These are phyloP conservation scores for Pachymerium ferrugineum DNA, from an alignment of 2,888 invertebrate species.

Conservation along the genomic window DNA sequence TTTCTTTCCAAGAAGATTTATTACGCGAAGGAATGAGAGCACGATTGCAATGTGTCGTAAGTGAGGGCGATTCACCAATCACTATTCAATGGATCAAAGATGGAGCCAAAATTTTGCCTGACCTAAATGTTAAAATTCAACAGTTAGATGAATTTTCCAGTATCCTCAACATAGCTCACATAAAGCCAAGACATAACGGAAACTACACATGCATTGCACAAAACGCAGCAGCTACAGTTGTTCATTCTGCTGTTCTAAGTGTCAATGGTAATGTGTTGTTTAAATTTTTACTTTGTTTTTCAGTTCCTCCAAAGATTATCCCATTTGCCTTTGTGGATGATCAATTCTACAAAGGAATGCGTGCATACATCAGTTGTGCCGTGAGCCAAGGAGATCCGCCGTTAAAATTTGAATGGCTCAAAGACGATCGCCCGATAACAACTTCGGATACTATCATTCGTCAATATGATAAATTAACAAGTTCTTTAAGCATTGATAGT, in stretches of 20 bases:
- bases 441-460: slow-evolving; percentile 38
- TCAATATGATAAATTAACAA: slow-evolving; percentile 44
- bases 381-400: slow-evolving; percentile 43
- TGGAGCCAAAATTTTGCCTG: neutral
- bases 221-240: neutral
- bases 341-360: slow-evolving; percentile 34
- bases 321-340: slow-evolving; percentile 29
- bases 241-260: neutral
- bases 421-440: slow-evolving; percentile 43
- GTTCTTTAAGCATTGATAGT: slow-evolving; percentile 43
- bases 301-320: slow-evolving; percentile 29
- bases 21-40: neutral
- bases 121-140: neutral
- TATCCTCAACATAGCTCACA: slow-evolving; percentile 1
- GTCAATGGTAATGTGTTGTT: slow-evolving; percentile 17
- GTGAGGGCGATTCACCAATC: slow-evolving; percentile 23
- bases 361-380: slow-evolving; percentile 37
- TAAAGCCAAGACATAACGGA: slow-evolving; percentile 19
- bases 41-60: slow-evolving; percentile 15
- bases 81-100: slow-evolving; percentile 20
- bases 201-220: slow-evolving; percentile 23
- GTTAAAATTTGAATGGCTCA: slow-evolving; percentile 45
- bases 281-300: too few relatives aligned
- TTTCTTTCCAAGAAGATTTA: slow-evolving; percentile 29
- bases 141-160: slow-evolving; percentile 19